A percentile compares a stretch with the other conserved stretches of the same genome.
These are phyloP conservation scores for Accipiter virgatus DNA, from an alignment of 2,113 vertebrate genomes.

Conservation along the genomic window DNA sequence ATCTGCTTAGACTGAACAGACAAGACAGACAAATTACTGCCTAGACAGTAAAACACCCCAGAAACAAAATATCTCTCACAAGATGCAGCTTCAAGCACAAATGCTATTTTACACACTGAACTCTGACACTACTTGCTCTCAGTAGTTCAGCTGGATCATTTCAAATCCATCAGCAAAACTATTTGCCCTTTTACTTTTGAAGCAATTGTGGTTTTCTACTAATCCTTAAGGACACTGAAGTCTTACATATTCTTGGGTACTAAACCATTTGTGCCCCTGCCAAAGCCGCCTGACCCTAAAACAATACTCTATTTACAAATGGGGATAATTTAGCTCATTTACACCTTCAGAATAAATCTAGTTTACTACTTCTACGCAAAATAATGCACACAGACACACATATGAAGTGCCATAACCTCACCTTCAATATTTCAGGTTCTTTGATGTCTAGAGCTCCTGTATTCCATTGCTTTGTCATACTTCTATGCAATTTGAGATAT, in stretches of 20 bases:
- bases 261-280: neutral
- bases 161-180: neutral
- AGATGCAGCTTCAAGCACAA: neutral
- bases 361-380: neutral
- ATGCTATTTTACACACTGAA: neutral
- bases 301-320: neutral
- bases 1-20: neutral
- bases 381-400: neutral
- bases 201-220: neutral
- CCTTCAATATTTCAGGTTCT: conserved; percentile 93
- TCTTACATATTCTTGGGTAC: neutral
- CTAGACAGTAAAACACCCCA: neutral
- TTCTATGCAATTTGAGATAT: conserved; percentile 54
- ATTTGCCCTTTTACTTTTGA: neutral
- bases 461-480: conserved; percentile 68
- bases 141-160: neutral
- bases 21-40: neutral
- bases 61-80: neutral
- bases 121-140: neutral
- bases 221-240: neutral
- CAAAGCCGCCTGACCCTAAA: neutral
- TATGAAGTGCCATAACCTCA: conserved; percentile 49
- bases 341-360: neutral
- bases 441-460: conserved; percentile 84
- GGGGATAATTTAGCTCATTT: neutral